Evolutionary conservation across 23 tunicate genomes (phyloP), one percentile per base, ranked within the genome.

Genomic region (Botrylloides violaceus): DNA sequence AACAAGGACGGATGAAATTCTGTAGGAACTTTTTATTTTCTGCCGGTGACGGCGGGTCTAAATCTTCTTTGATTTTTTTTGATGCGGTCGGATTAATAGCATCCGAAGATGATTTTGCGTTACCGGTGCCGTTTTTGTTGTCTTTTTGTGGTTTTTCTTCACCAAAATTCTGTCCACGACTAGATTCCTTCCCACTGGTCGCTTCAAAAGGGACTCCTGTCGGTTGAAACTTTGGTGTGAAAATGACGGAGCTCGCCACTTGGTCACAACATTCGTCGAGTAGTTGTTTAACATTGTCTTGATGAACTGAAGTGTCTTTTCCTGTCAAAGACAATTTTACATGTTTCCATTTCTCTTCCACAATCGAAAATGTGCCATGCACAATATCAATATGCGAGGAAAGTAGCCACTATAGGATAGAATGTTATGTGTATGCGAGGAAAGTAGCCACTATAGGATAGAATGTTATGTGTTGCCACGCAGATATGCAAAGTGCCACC

Each of bases 31-130:
- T 23, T 28, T 63, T 29, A 4, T 63, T 28, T 29, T 31, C 70
- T 31, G 70, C 34, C 6, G 70, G 70, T 27, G 35, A 27, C 7
- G 70, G 70, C 3, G 70, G 70, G 20, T 31, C 70, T 4, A 31
- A 33, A 31, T 27, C 9, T 3, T 63, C 70, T 3, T 63, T 63
- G 6, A 31, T 4, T 3, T 63, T 28, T 28, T 19, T 63, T 34
- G 70, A 25, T 31, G 20, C 29, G 7, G 28, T 6, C 64, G 19
- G 23, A 7, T 6, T 4, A 31, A 63, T 28, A 34, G 26, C 33
- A 4, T 63, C 3, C 12, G 53, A 9, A 15, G 9, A 7, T 43
- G 53, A 43, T 9, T 9, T 43, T 43, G 53, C 53, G 15, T 7
- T 15, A 43, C 15, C 12, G 9, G 9, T 43, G 9, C 12, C 53